Evolutionary conservation across 1,140 invertebrate genomes (phyloP), one percentile per base, ranked within the genome.

Genomic region (Conus betulinus): DNA sequence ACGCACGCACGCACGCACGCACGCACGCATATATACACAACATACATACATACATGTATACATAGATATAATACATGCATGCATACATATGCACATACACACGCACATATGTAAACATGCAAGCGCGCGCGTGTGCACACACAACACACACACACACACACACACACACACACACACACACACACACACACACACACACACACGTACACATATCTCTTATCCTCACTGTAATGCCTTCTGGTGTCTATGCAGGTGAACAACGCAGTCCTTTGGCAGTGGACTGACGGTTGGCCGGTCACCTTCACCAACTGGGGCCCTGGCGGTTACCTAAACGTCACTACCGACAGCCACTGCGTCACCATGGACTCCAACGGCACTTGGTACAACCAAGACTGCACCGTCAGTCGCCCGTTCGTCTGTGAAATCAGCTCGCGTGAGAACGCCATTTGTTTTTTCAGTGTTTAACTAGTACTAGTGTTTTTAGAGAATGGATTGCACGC

Each of bases 241-340:
- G 39, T 86, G 71, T 71, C 23, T 71, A 15, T 71, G 5, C 27
- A 87, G 63, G 13, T 27, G 27, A 78, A 51, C 17, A 76, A n/a
- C n/a, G 67, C 11, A 5, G 7, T 27, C 5, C 25, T 78, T 1
- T 87, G 55, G 67, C 15, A 15, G 71, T 87, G 86, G 86, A 55
- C 5, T 10, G 86, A 87, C 74, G 74, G 74, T 3, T 87, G 86
- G 86, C 86, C 86, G 55, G 86, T 87, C 52, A 60, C 55, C 25
- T 76, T 55, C 53, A 78, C 74, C 52, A 6, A 55, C 86, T 87
- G 86, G 86, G 74, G 60, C 2, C 82, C 82, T 10, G 71, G 25
- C 11, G 78, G 55, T 2, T n/a, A 87, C 11, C 76, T 55, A 3
- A 27, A n/a, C 25, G 2, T 13, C 13, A 15, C 8, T 2, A 25